phyloP scores from a whole-genome alignment of 1,140 invertebrate genomes.

The Amyelois transitella region DNA sequence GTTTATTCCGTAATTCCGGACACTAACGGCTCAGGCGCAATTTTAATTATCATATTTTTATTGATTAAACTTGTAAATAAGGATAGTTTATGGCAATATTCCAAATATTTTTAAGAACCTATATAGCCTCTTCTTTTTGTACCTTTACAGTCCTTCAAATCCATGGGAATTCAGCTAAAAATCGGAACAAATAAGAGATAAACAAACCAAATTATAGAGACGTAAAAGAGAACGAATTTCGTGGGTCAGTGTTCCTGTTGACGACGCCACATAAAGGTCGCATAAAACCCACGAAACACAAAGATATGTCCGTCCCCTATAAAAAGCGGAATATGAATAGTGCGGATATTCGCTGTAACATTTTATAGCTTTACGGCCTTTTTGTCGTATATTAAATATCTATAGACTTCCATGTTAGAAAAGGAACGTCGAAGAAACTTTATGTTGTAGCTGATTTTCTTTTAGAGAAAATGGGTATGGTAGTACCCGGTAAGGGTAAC shows the following conservation, averaged over 20 bases:
- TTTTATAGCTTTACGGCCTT: constrained; percentile 45
- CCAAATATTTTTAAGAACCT: no score
- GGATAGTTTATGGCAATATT: no score
- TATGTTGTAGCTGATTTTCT: not conserved
- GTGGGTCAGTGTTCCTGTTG: constrained; percentile 27
- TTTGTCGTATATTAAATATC: constrained; percentile 34
- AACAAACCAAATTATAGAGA: constrained; percentile 25
- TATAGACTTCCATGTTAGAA: no score
- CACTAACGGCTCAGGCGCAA: no score
- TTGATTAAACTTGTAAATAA: no score
- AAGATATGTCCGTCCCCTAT: constrained; percentile 52
- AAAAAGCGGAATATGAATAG: constrained; percentile 59
- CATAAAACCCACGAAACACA: constrained; percentile 51
- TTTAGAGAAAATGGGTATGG: no score
- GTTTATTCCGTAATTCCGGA: no score
- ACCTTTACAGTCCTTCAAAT: not conserved
- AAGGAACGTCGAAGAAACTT: not conserved
- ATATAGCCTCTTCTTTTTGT: no score
- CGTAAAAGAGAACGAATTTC: constrained; percentile 28
- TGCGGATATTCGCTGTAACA: constrained; percentile 47
- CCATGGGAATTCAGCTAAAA: not conserved
- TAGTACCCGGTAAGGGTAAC: no score
- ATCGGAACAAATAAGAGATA: constrained; percentile 8
- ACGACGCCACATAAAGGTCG: constrained; percentile 42
- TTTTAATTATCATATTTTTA: no score